These are phyloP conservation scores for Picus viridis DNA, from an alignment of 2,797 vertebrate genomes.

Conservation along the genomic window DNA sequence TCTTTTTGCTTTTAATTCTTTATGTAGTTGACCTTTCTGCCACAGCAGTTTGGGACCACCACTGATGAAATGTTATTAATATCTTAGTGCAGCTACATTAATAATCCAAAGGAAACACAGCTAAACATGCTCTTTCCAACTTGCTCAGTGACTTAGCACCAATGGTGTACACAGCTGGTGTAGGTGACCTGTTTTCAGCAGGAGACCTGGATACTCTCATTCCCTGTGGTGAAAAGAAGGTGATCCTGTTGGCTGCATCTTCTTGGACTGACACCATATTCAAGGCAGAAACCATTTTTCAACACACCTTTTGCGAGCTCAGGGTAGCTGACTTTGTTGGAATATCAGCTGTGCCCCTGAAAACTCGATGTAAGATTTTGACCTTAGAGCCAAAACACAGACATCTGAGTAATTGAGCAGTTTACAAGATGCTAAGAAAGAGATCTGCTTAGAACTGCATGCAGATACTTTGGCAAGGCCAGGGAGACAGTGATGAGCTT, in stretches of 20 bases:
- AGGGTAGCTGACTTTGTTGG: background rate
- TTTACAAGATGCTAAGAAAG: background rate
- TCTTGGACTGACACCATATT: background rate
- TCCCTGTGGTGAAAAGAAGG: conserved; percentile 14
- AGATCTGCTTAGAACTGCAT: background rate
- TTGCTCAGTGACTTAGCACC: conserved; percentile 22
- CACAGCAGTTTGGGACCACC: conserved; percentile 64
- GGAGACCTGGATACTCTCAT: background rate
- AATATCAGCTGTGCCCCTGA: background rate
- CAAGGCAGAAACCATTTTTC: background rate
- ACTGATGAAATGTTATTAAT: conserved; percentile 65
- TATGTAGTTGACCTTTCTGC: conserved; percentile 64
- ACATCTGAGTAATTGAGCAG: background rate
- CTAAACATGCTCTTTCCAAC: conserved; percentile 52
- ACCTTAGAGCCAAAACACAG: background rate
- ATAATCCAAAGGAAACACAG: conserved; percentile 72
- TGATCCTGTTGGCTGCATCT: conserved; percentile 15
- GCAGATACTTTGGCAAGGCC: background rate
- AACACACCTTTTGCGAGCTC: background rate
- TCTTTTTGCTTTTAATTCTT: conserved; percentile 53
- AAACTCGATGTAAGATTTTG: background rate
- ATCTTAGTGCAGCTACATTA: conserved; percentile 63
- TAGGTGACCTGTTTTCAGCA: conserved; percentile 58
- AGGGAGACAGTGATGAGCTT: background rate
- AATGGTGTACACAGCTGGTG: conserved; percentile 13